These are phyloP conservation scores for Morphnarchus princeps DNA, from an alignment of 2,113 vertebrate species.

Conservation along the genomic window DNA sequence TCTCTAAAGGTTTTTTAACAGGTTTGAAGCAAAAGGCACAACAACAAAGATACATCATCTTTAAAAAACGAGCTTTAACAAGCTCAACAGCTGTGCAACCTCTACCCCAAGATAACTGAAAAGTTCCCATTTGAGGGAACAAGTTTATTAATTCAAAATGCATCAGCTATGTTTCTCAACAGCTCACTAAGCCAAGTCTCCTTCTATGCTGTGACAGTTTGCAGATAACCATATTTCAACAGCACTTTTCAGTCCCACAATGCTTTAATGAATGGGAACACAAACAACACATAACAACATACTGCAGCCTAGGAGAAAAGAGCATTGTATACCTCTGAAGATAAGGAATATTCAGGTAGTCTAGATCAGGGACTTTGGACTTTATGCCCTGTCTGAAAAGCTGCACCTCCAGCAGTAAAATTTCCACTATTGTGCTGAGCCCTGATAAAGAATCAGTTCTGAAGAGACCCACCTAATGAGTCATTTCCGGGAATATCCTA, in stretches of 20 bases:
- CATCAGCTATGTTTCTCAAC: neutral
- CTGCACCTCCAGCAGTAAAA: constrained; percentile 14
- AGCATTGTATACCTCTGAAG: neutral
- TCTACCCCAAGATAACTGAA: neutral
- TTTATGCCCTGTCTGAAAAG: neutral
- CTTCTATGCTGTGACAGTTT: neutral
- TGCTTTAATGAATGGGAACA: neutral
- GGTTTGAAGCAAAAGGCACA: neutral
- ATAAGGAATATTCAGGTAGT: constrained; percentile 5
- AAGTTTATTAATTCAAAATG: neutral
- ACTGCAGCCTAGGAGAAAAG: neutral
- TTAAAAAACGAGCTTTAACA: neutral
- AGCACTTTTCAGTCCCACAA: neutral
- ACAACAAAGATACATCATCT: neutral
- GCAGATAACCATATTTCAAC: neutral
- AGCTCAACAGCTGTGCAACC: neutral
- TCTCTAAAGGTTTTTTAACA: neutral
- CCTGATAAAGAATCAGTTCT: constrained; percentile 18
- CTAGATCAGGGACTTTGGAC: neutral
- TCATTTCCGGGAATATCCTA: constrained; percentile 17
- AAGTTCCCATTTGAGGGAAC: neutral
- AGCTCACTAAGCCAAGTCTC: neutral
- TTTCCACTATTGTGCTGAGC: neutral
- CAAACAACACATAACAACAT: neutral
- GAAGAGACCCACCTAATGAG: constrained; percentile 22